phyloP scores from a whole-genome alignment of 92 coral and sea anemone species.

The Isaurus tuberculatus region DNA sequence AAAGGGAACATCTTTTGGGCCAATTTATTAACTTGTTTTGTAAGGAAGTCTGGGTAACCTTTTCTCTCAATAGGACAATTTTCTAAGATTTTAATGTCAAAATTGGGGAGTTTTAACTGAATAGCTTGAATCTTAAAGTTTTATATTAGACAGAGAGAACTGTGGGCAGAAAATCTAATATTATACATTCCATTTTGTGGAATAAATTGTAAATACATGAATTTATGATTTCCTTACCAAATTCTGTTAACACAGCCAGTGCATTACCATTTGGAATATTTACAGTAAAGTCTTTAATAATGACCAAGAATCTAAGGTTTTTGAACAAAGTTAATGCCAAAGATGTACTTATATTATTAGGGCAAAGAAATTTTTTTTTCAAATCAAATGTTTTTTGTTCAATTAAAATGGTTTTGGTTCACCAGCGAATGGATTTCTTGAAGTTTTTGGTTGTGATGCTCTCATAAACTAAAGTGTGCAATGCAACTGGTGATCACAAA shows the following conservation, averaged over 20 bases:
- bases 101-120: conserved; percentile 23
- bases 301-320: too few species aligned
- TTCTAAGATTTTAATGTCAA: conserved; percentile 8
- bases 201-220: conserved; percentile 15
- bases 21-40: neutral
- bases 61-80: conserved; percentile 6
- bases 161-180: neutral
- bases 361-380: too few species aligned
- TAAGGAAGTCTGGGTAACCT: neutral
- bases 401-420: too few species aligned
- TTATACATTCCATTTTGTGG: conserved; percentile 22
- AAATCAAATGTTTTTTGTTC: too few species aligned
- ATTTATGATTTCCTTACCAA: neutral
- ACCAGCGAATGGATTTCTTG: too few species aligned
- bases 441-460: too few species aligned
- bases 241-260: neutral
- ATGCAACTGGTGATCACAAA: too few species aligned
- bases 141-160: conserved; percentile 5
- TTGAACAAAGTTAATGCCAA: too few species aligned
- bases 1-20: neutral
- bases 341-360: too few species aligned
- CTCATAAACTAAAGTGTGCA: too few species aligned
- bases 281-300: neutral
- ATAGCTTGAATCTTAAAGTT: conserved; percentile 12
- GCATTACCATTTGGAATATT: neutral